Conservation (phyloP, 1,140 invertebrate genomes). For the Apis dorsata region DNA sequence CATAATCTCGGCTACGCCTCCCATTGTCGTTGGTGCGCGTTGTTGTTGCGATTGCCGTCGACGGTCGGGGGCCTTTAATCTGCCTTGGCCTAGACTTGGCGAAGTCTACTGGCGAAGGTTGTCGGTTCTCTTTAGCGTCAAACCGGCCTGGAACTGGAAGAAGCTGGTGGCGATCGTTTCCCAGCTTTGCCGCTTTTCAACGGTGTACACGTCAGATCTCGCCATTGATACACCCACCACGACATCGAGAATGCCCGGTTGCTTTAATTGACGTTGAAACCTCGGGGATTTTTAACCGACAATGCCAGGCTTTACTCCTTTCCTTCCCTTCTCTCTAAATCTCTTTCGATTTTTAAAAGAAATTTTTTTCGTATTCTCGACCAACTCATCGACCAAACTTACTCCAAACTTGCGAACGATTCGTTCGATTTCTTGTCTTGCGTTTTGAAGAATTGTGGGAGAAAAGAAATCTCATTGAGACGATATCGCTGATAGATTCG, state of each 20-base stretch:
- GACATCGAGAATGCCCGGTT: conserved; percentile 62
- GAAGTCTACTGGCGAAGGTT: conserved; percentile 63
- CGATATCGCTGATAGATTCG: no score
- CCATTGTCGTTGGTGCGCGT: conserved; percentile 65
- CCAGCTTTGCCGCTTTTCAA: neutral
- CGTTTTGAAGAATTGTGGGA: no score
- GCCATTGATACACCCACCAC: conserved; percentile 61
- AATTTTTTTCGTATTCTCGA: neutral
- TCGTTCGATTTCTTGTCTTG: no score
- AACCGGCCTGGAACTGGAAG: conserved; percentile 2
- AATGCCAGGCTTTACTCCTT: conserved; percentile 53
- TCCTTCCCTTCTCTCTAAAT: conserved; percentile 36
- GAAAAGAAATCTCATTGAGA: no score
- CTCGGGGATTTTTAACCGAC: conserved; percentile 6
- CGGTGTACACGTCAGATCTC: conserved; percentile 41
- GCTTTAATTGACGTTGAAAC: conserved; percentile 74
- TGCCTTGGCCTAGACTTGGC: conserved; percentile 43
- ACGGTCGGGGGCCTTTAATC: conserved; percentile 71
- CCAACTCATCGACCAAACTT: neutral
- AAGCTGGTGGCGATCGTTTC: conserved; percentile 44
- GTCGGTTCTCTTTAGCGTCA: conserved; percentile 74
- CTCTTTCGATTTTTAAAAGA: conserved; percentile 16
- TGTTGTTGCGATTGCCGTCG: conserved; percentile 62
- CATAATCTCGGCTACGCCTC: conserved; percentile 75
- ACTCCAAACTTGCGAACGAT: no score